Conservation (phyloP, 2,113 vertebrate species). For the Ictalurus furcatus region DNA sequence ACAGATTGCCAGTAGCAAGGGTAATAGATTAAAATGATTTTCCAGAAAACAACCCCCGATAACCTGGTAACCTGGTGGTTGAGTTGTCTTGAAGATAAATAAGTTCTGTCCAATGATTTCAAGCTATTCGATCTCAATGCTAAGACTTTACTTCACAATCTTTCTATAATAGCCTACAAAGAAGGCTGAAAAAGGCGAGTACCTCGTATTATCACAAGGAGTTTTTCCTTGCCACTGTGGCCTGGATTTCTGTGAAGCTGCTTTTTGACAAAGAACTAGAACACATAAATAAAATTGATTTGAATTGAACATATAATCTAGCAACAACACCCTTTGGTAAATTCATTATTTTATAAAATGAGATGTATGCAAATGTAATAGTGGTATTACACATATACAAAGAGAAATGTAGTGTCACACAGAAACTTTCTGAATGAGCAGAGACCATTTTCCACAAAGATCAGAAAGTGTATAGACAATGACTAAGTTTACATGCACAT, state of each 20-base stretch:
- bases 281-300: not conserved
- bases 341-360: not conserved
- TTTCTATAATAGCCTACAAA: not conserved
- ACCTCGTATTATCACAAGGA: not conserved
- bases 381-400: not conserved
- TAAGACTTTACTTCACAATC: not conserved
- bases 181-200: not conserved
- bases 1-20: not conserved
- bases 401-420: not conserved
- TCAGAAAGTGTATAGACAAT: not conserved
- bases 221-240: not conserved
- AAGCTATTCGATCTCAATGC: not conserved
- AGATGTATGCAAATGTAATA: not conserved
- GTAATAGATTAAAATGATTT: not conserved
- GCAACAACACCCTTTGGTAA: not conserved
- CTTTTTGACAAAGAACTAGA: not conserved
- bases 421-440: not conserved
- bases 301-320: not conserved
- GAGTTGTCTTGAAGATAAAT: constrained; percentile 2
- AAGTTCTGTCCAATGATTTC: not conserved
- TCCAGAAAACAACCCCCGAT: not conserved
- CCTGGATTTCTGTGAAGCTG: not conserved
- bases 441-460: not conserved
- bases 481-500: no score
- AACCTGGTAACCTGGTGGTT: not conserved